phyloP scores from a whole-genome alignment of 2,888 invertebrate species.

The Cryptocephalus moraei region DNA sequence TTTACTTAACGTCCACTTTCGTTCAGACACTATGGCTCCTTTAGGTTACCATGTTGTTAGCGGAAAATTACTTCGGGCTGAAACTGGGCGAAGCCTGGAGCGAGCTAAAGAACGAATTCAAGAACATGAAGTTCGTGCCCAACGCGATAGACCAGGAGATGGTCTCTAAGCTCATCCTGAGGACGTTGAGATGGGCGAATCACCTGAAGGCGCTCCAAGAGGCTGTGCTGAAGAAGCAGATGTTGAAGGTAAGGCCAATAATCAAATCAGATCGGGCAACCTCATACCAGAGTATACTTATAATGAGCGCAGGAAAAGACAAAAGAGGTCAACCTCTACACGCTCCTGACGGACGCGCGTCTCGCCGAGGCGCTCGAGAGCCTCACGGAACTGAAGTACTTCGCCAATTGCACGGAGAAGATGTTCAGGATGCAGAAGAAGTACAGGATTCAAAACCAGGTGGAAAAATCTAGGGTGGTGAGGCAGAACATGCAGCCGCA shows the following conservation, averaged over 20 bases:
- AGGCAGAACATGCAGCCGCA: not conserved
- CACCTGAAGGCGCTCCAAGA: conserved; percentile 31
- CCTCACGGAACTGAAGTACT: conserved; percentile 31
- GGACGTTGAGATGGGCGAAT: conserved; percentile 31
- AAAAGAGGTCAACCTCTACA: conserved; percentile 23
- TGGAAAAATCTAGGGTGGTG: conserved; percentile 10
- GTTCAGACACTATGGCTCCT: conserved; percentile 6
- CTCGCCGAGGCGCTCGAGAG: conserved; percentile 33
- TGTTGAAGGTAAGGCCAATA: conserved; percentile 18
- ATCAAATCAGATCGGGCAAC: not conserved
- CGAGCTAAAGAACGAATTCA: conserved; percentile 33
- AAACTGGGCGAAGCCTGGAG: conserved; percentile 40
- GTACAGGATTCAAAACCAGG: conserved; percentile 11
- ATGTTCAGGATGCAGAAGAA: conserved; percentile 31
- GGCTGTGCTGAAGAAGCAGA: conserved; percentile 22
- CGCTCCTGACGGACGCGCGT: conserved; percentile 29
- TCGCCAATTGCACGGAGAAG: conserved; percentile 34
- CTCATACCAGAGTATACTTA: too few relatives aligned
- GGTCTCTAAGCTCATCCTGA: conserved; percentile 29
- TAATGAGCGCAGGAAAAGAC: conserved; percentile 25
- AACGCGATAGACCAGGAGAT: conserved; percentile 33
- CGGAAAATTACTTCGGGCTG: conserved; percentile 37
- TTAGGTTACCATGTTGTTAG: conserved; percentile 36
- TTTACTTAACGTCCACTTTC: too few relatives aligned
- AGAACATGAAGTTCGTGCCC: conserved; percentile 29